Evolutionary conservation across 1,140 invertebrate genomes (phyloP), one percentile per base, ranked within the genome.

Genomic region (Bombus fervidus): DNA sequence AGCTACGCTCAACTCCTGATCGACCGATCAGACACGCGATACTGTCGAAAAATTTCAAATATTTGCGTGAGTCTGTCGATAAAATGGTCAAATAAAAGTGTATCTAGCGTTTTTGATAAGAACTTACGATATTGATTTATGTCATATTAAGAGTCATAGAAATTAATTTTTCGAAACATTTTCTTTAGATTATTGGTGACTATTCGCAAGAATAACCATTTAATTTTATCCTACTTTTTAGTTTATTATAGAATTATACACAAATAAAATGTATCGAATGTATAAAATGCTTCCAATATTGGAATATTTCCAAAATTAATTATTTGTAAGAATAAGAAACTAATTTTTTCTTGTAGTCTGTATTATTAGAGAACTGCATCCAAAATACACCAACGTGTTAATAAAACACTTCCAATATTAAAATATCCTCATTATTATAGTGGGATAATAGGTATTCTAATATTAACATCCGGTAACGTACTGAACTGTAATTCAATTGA

Each of bases 1-100:
- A 92, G 34, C 64, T 64, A 34, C 66, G 41, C 59, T 80, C 57
- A 75, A 85, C 43, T 47, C 37, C n/a, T 22, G 59, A 69, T 74
- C 66, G 47, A 39, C 47, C 31, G 85, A 62, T 66, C 18, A 39
- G 15, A 41, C 86, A 90, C 88, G 89, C 86, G 64, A 90, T 77
- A 34, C 31, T 37, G 47, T 28, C 75, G 78, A 89, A 90, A 84
- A 85, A 25, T 90, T 72, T 68, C 25, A 66, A 87, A 80, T 82
- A 62, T 87, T 74, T 74, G 57, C 85, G 78, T 66, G 62, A 47
- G 66, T 18, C 34, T 57, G 47, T 80, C 39, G 83, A 62, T 80
- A 57, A 78, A 83, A 28, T n/a, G 25, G 2, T 34, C 31, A n/a
- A 12, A 47, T 34, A 12, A 69, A 34, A 2, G 18, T 41, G 43